These are phyloP conservation scores for Lasioglossum villosulum DNA, from an alignment of 2,888 invertebrate genomes.

Conservation along the genomic window DNA sequence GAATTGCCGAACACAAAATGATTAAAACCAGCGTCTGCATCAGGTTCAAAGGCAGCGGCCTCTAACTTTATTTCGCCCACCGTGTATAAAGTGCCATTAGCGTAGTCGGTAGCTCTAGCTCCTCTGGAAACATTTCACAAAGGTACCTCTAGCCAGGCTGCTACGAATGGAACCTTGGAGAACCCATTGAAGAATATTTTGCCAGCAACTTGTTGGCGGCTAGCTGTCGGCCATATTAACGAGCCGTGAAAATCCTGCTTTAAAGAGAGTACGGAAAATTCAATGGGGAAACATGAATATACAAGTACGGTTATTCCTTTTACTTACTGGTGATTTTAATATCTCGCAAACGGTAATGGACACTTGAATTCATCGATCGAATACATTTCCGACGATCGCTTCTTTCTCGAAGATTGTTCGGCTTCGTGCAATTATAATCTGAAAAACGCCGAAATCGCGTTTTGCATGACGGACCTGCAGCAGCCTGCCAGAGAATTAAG, in stretches of 20 bases:
- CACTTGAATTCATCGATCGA: background rate
- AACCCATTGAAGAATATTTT: conserved; percentile 4
- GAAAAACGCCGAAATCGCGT: conserved; percentile 12
- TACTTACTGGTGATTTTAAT: background rate
- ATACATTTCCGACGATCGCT: background rate
- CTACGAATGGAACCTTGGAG: background rate
- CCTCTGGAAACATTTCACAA: background rate
- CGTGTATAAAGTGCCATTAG: conserved; percentile 11
- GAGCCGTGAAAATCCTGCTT: background rate
- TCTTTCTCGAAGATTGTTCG: background rate
- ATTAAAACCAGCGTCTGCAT: background rate
- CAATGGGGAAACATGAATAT: background rate
- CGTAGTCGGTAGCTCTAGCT: background rate
- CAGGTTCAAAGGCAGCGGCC: background rate
- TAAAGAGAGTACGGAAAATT: background rate
- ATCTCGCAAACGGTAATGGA: background rate
- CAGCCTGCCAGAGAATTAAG: conserved; percentile 15
- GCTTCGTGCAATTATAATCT: background rate
- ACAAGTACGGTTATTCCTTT: background rate
- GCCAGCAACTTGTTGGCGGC: background rate
- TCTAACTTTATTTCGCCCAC: conserved; percentile 4
- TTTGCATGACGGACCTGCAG: background rate
- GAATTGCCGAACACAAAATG: background rate
- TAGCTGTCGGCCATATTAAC: conserved; percentile 1
- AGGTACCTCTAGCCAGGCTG: background rate